Conservation (phyloP, 2,113 vertebrate species). For the Collichthys lucidus region DNA sequence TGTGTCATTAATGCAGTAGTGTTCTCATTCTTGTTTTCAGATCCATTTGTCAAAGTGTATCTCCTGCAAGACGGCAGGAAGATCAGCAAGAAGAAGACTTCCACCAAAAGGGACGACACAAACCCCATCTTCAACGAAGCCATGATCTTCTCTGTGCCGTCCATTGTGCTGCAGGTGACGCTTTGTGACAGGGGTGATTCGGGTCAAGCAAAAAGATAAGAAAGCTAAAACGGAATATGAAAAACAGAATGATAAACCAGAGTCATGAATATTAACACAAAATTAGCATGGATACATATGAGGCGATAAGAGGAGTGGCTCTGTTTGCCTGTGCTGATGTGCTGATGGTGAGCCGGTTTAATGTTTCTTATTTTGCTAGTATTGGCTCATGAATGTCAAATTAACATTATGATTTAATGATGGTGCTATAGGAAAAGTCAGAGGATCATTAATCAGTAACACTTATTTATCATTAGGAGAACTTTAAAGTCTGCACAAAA, state of each 20-base stretch:
- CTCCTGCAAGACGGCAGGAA: slow-evolving; percentile 97
- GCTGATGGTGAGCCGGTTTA: too few relatives aligned
- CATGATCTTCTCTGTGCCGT: slow-evolving; percentile 99
- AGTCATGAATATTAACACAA: background rate
- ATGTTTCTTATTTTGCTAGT: background rate
- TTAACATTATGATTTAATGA: background rate
- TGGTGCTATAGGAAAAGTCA: background rate
- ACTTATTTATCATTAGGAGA: background rate
- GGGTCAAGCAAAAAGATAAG: background rate
- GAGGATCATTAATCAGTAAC: background rate
- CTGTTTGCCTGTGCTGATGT: background rate
- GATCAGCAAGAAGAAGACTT: slow-evolving; percentile 99
- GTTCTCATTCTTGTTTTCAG: slow-evolving; percentile 72
- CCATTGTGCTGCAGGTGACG: slow-evolving; percentile 92
- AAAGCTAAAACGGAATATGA: background rate
- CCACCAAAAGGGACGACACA: slow-evolving; percentile 92
- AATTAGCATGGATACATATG: background rate
- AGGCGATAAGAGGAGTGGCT: background rate
- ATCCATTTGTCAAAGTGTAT: slow-evolving; percentile 98
- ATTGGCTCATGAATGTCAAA: too few relatives aligned
- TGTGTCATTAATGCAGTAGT: too few relatives aligned
- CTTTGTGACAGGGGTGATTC: background rate
- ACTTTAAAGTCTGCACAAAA: background rate
- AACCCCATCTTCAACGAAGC: slow-evolving; percentile 98
- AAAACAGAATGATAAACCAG: background rate